Evolutionary conservation across 2,113 vertebrate species (phyloP).

Genomic region (Rhinolophus sinicus): DNA sequence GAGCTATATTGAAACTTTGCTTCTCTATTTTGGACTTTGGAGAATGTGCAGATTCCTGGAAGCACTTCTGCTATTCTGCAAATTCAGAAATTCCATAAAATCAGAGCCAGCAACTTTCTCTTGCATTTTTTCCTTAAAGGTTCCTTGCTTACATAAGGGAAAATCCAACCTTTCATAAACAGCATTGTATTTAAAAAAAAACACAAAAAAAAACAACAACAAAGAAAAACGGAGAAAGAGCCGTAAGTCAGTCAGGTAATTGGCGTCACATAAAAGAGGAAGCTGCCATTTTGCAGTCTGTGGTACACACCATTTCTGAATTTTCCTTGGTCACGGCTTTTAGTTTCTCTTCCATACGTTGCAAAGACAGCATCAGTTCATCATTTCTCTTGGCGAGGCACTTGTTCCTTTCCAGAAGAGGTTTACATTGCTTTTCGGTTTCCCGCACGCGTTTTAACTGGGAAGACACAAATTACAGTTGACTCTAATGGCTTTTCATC

Average conservation of each 20-base stretch:
- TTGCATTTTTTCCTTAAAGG: conserved; percentile 25
- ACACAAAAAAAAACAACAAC: not conserved
- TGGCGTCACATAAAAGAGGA: not conserved
- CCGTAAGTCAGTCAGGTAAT: not conserved
- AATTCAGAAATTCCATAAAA: conserved; percentile 25
- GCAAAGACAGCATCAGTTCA: conserved; percentile 94
- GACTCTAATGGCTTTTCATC: not conserved
- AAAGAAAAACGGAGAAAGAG: not conserved
- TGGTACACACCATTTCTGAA: conserved; percentile 93
- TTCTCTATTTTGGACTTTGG: not conserved
- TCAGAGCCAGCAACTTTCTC: conserved; percentile 39
- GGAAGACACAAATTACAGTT: conserved; percentile 43
- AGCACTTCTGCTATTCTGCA: not conserved
- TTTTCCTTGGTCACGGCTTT: conserved; percentile 95
- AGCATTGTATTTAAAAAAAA: not conserved
- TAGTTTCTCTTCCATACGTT: conserved; percentile 96
- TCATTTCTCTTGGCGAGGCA: conserved; percentile 97
- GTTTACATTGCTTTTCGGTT: conserved; percentile 97
- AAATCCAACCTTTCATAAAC: not conserved
- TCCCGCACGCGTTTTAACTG: conserved; percentile 97
- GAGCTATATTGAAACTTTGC: not conserved
- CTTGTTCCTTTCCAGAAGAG: conserved; percentile 98
- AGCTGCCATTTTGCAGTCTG: not conserved
- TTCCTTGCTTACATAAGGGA: conserved; percentile 48
- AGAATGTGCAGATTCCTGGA: not conserved